phyloP scores from a whole-genome alignment of 2,888 invertebrate genomes.

The Nasonia oneida region DNA sequence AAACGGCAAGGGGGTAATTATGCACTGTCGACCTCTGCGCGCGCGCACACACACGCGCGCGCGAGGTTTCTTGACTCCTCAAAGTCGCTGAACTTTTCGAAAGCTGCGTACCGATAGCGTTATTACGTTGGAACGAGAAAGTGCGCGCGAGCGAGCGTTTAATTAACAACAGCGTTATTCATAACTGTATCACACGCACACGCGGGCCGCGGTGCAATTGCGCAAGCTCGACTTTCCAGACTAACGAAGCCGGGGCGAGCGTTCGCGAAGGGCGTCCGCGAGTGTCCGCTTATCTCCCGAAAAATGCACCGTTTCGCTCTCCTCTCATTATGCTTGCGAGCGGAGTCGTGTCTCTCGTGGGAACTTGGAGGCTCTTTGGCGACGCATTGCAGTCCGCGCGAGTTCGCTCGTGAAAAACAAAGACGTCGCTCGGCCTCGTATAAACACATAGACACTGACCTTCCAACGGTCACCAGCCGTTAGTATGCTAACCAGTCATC shows the following conservation, averaged over 20 bases:
- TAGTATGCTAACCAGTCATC: conserved; percentile 72
- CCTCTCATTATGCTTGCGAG: conserved; percentile 42
- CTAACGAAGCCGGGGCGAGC: conserved; percentile 30
- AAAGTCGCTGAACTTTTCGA: conserved; percentile 15
- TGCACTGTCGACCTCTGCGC: conserved; percentile 39
- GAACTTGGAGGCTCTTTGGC: conserved; percentile 17
- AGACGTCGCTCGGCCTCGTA: neutral
- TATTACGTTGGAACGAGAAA: neutral
- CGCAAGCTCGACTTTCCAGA: neutral
- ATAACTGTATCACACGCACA: conserved; percentile 2
- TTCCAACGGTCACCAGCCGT: conserved; percentile 61
- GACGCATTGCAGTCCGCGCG: neutral
- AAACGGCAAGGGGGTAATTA: conserved; percentile 22
- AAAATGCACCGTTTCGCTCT: conserved; percentile 19
- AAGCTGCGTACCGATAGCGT: neutral
- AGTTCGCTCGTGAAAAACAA: conserved; percentile 22
- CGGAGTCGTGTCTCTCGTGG: conserved; percentile 41
- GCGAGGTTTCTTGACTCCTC: conserved; percentile 33
- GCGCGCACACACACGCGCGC: no score
- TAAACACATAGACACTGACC: conserved; percentile 53
- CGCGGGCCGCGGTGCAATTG: neutral
- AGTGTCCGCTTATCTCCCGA: neutral
- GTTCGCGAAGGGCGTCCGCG: neutral
- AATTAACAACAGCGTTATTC: conserved; percentile 9
- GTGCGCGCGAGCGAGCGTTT: neutral